These are phyloP conservation scores for Myotis findleyi DNA, from an alignment of 2,797 vertebrate species.

Conservation along the genomic window DNA sequence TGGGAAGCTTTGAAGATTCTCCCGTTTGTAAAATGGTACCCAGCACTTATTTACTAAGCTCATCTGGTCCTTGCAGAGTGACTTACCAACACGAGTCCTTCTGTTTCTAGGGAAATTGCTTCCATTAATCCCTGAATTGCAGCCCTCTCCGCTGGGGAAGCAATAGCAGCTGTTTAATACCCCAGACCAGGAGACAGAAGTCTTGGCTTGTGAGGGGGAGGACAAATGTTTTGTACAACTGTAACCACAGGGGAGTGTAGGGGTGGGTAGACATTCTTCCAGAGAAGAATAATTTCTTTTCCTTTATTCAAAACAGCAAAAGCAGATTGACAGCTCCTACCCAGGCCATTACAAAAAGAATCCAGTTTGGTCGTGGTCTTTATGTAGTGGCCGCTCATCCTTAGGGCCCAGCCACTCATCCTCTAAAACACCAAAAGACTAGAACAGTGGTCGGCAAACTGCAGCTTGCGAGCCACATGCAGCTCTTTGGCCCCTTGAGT, in stretches of 20 bases:
- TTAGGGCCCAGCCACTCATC: background rate
- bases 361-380: background rate
- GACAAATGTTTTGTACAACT: constrained; percentile 18
- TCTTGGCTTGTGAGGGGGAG: constrained; percentile 7
- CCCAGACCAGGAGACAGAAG: background rate
- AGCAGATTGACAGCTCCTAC: constrained; percentile 36
- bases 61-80: background rate
- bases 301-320: constrained; percentile 50
- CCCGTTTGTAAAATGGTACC: background rate
- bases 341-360: background rate
- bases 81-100: background rate
- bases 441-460: background rate
- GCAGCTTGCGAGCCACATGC: too few species aligned
- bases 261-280: constrained; percentile 56
- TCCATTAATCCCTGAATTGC: background rate
- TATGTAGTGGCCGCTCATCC: constrained; percentile 7
- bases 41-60: background rate
- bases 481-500: too few species aligned
- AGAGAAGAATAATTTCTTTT: constrained; percentile 64
- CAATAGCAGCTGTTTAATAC: constrained; percentile 21
- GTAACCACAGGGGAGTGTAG: constrained; percentile 48
- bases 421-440: background rate
- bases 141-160: background rate
- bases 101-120: constrained; percentile 60
- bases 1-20: background rate